These are phyloP conservation scores for Coronaproctus castanopsis DNA, from an alignment of 2,888 invertebrate species.

Conservation along the genomic window DNA sequence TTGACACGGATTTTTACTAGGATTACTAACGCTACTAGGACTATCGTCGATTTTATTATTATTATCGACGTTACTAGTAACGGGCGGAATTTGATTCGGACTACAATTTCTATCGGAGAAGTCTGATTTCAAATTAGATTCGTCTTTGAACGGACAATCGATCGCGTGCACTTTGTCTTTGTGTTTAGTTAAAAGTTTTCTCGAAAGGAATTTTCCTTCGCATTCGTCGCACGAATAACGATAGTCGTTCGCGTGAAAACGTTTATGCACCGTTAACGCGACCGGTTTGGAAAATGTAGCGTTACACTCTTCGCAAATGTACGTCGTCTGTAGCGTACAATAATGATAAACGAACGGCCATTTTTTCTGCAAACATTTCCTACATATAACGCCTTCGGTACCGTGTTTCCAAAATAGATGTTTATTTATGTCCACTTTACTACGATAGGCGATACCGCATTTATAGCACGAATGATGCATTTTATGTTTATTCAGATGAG, in stretches of 20 bases:
- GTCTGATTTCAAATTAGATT: neutral
- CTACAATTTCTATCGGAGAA: neutral
- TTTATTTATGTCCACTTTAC: conserved; percentile 70
- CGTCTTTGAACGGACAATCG: conserved; percentile 13
- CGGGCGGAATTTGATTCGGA: neutral
- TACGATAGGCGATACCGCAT: conserved; percentile 69
- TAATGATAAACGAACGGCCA: conserved; percentile 86
- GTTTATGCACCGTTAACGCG: conserved; percentile 61
- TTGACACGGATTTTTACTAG: no score
- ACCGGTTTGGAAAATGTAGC: conserved; percentile 53
- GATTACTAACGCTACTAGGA: no score
- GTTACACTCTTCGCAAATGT: conserved; percentile 62
- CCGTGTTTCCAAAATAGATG: conserved; percentile 86
- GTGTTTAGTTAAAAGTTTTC: conserved; percentile 54
- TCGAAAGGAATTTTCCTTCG: conserved; percentile 57
- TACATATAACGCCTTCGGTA: conserved; percentile 66
- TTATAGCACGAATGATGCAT: conserved; percentile 67
- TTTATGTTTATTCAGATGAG: conserved; percentile 81
- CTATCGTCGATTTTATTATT: conserved; percentile 14
- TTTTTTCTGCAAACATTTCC: conserved; percentile 67
- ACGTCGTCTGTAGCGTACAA: conserved; percentile 57
- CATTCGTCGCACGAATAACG: conserved; percentile 58
- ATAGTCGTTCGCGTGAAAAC: conserved; percentile 48
- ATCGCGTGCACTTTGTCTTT: conserved; percentile 14
- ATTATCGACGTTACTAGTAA: neutral